phyloP scores from a whole-genome alignment of 2,888 invertebrate genomes.

The Caenorhabditis sp. region DNA sequence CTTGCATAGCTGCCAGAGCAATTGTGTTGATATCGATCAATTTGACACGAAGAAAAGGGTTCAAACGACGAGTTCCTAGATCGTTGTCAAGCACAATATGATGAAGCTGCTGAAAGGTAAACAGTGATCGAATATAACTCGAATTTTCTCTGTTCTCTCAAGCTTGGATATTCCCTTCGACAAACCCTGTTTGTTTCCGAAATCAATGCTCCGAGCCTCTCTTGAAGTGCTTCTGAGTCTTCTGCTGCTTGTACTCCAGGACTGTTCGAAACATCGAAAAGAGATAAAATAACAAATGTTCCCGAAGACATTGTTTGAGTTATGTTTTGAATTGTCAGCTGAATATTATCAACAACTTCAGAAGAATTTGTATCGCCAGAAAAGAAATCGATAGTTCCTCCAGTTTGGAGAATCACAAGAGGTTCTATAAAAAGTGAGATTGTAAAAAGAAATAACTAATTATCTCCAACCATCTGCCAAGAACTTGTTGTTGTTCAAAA shows the following conservation, averaged over 20 bases:
- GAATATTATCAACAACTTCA: slow-evolving; percentile 52
- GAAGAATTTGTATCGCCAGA: slow-evolving; percentile 53
- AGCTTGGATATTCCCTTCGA: not conserved
- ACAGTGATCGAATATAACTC: no score
- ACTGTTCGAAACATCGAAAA: slow-evolving; percentile 54
- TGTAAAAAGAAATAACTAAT: not conserved
- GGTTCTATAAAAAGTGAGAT: slow-evolving; percentile 38
- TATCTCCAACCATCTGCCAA: slow-evolving; percentile 29
- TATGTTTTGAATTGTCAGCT: slow-evolving; percentile 48
- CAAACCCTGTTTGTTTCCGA: slow-evolving; percentile 54
- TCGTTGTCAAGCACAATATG: slow-evolving; percentile 54
- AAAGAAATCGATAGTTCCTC: slow-evolving; percentile 62
- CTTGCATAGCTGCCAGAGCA: slow-evolving; percentile 53
- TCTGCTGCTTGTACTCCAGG: slow-evolving; percentile 59
- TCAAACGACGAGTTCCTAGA: slow-evolving; percentile 42
- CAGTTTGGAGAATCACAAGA: slow-evolving; percentile 58
- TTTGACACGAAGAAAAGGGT: slow-evolving; percentile 44
- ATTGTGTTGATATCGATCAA: slow-evolving; percentile 59
- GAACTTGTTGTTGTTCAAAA: slow-evolving; percentile 39
- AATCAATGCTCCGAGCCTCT: slow-evolving; percentile 45
- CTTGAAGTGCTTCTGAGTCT: slow-evolving; percentile 47
- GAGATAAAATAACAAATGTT: slow-evolving; percentile 53
- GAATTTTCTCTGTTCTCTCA: no score
- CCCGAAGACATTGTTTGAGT: slow-evolving; percentile 52
- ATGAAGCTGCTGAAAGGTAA: slow-evolving; percentile 46